Evolutionary conservation across 2,113 vertebrate genomes (phyloP), one percentile per base, ranked within the genome.

Genomic region (Rhabdomys dilectus): DNA sequence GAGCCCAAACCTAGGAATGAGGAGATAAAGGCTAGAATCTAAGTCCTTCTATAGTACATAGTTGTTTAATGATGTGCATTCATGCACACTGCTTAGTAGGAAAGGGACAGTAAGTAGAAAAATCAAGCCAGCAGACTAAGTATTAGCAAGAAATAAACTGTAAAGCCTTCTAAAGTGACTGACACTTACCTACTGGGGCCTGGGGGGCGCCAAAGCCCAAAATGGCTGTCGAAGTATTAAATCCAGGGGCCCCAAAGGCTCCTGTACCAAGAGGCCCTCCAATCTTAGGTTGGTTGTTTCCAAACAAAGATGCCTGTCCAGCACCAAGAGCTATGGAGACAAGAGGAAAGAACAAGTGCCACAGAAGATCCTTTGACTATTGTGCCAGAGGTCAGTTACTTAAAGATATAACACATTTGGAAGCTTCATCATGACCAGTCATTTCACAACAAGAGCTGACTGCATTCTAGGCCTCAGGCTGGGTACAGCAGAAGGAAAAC

Each of bases 141-240:
- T 85, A 91, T 94, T 91, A 93, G 87, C 82, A 80, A 89, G 88
- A 95, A 92, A 95, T 70, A 95, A 94, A 93, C 21, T 39, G 15
- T 34, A 96, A 96, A 97, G 87, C 89, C 92, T 98, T 97, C 92
- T 95, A 94, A 96, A 96, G 89, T 97, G 82, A 97, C 93, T 97
- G 88, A 95, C 81, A 98, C 99, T 99, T 97, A 99, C 99, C 99
- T 0, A 99, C 98, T n/a, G 99, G 99, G 45, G 99, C 99, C 97
- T 99, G 99, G 0, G 99, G 98, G 3, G 99, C 98, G 58, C 99
- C 99, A 0, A 99, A 99, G 85, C 99, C 99, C 97, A 99, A 97
- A 0, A 98, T 97, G 2, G 98, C 98, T 13, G 99, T 96, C 17
- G 99, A 99, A 0, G 99, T 98, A 97, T 98, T 99, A 98, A 99